Evolutionary conservation across 2,797 vertebrate genomes (phyloP), one percentile per base, ranked within the genome.

Genomic region (Glyptemys insculpta): DNA sequence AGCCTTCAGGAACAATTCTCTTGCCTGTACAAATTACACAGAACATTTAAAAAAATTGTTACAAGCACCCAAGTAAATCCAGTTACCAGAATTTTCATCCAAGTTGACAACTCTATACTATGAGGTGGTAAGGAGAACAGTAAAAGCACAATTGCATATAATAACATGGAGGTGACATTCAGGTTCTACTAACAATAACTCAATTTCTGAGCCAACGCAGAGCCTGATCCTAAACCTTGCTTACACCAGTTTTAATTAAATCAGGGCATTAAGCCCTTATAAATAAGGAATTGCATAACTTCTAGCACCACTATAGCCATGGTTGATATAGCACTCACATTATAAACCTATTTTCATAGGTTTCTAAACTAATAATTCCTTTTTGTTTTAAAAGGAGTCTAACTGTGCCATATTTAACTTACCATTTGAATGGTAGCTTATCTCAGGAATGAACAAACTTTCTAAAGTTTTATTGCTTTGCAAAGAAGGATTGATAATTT

Each of bases 1-100:
- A 79, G 99, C 99, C 98, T 99, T 99, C 96, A 99, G 97, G 96
- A 99, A 99, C 97, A 99, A 98, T 97, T 99, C 99, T 97, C 99
- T 99, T 82, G 99, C 99, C 99, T 99, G 96, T 54, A 96, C 90
- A 97, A 90, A 97, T 81, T 52, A 93, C 21, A 88, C 85, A 87
- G 90, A 81, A 89, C 37, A 97, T 81, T 94, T 96, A 47, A 93
- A 54, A 47, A 93, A 53, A 74, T 53, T 34, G 34, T 95, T 76
- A 86, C 2, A 87, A 93, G 72, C 8, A 91, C 23, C 91, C 93
- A 41, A 1, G 1, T 8, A 88, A 23, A 5, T 9, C 80, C 37
- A 78, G 14, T 79, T 83, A 81, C 87, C 12, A 85, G 6, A 80
- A 81, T 54, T 81, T 72, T 41, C 92, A 91, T 49, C 83, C 3